Evolutionary conservation across 2,113 vertebrate species (phyloP).

Genomic region (Polyodon spathula): DNA sequence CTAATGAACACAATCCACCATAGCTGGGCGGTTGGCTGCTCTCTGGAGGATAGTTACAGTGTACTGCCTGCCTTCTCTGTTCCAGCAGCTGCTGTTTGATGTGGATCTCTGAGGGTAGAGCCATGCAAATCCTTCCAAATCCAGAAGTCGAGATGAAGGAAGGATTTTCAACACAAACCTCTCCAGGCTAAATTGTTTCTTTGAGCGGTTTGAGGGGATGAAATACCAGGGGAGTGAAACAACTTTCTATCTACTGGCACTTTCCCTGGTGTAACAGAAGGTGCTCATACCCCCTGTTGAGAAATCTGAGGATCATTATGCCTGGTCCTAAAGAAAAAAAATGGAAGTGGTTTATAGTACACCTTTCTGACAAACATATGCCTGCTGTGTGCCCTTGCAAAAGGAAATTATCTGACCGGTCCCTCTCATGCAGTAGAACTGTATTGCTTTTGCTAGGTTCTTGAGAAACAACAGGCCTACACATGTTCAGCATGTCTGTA

Average conservation of each 20-base stretch:
- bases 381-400: no score
- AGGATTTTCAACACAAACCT: conserved; percentile 10
- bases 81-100: conserved; percentile 18
- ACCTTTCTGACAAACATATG: no score
- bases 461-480: no score
- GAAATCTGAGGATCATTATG: not conserved
- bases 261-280: not conserved
- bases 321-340: no score
- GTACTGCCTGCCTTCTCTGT: conserved; percentile 11
- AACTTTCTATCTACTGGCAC: conserved; percentile 9
- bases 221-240: conserved; percentile 5
- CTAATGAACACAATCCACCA: conserved; percentile 5
- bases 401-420: no score
- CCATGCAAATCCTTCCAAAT: conserved; percentile 7
- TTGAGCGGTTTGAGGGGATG: conserved; percentile 8
- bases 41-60: conserved; percentile 2
- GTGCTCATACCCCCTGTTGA: not conserved
- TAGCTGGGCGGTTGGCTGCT: not conserved
- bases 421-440: no score
- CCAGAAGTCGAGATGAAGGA: conserved; percentile 14
- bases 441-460: no score
- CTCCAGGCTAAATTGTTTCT: conserved; percentile 8
- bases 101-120: conserved; percentile 10
- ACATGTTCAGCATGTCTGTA: no score
- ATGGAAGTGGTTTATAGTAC: no score